Evolutionary conservation across 2,797 vertebrate species (phyloP).

Genomic region (Melanotaenia maccullochi): DNA sequence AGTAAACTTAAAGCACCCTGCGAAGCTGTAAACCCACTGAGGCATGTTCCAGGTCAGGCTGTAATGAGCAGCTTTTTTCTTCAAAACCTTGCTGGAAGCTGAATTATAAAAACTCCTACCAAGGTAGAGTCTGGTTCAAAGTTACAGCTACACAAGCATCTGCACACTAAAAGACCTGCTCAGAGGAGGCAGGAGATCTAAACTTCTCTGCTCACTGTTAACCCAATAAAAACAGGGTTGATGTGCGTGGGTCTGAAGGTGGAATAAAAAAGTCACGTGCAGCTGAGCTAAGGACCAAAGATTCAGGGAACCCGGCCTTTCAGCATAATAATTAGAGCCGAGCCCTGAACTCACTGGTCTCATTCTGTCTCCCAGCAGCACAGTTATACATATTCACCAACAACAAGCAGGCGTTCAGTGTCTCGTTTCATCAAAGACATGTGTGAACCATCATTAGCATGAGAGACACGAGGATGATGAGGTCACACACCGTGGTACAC

Average conservation of each 20-base stretch:
- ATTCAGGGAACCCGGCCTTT: slow-evolving; percentile 21
- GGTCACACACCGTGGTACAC: not conserved
- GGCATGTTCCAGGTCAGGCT: slow-evolving; percentile 8
- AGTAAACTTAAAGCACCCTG: slow-evolving; percentile 25
- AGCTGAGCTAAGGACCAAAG: slow-evolving; percentile 19
- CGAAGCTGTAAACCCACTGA: slow-evolving; percentile 24
- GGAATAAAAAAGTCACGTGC: too few relatives aligned
- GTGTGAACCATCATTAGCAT: not conserved
- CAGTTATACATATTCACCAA: slow-evolving; percentile 15
- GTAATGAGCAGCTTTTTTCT: slow-evolving; percentile 28
- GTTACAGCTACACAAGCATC: not conserved
- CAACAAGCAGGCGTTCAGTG: not conserved
- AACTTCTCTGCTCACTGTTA: too few relatives aligned
- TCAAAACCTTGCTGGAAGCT: slow-evolving; percentile 7
- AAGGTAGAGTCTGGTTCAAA: slow-evolving; percentile 1
- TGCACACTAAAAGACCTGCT: not conserved
- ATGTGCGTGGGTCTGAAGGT: too few relatives aligned
- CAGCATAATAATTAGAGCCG: slow-evolving; percentile 39
- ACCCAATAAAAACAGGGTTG: too few relatives aligned
- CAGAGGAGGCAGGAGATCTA: not conserved
- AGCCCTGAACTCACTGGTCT: too few relatives aligned
- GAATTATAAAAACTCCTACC: slow-evolving; percentile 13
- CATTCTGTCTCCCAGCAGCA: slow-evolving; percentile 12
- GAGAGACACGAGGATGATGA: not conserved
- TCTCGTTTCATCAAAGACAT: not conserved